Conservation (phyloP, 2,797 vertebrate genomes). For the Sebastes umbrosus region DNA sequence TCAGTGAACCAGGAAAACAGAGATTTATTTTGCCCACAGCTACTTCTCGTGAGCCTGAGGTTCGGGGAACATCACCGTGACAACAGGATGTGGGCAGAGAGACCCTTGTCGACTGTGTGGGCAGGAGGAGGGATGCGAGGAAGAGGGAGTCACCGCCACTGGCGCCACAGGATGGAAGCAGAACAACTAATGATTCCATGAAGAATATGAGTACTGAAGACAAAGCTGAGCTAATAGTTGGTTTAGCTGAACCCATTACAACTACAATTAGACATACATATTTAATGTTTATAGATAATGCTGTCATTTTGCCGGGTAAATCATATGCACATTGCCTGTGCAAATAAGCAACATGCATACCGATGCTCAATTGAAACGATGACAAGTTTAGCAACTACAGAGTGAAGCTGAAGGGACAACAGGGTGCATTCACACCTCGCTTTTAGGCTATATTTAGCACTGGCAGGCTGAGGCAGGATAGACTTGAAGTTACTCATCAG, state of each 20-base stretch:
- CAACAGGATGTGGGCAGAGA: conserved; percentile 71
- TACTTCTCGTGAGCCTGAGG: conserved; percentile 47
- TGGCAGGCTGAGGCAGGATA: conserved; percentile 40
- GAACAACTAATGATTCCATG: conserved; percentile 28
- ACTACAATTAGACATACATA: neutral
- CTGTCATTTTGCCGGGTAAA: neutral
- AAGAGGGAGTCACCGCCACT: conserved; percentile 36
- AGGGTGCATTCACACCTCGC: conserved; percentile 35
- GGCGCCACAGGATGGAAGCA: conserved; percentile 42
- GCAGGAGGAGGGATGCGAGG: conserved; percentile 57
- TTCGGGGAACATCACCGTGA: conserved; percentile 64
- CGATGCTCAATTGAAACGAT: conserved; percentile 13
- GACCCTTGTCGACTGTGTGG: conserved; percentile 62
- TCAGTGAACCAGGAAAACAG: conserved; percentile 10
- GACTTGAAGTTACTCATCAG: conserved; percentile 40
- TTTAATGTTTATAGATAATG: neutral
- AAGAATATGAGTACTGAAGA: conserved; percentile 24
- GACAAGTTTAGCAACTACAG: conserved; percentile 26
- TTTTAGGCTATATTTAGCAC: conserved; percentile 59
- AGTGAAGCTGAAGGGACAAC: conserved; percentile 25
- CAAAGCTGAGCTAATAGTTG: conserved; percentile 2
- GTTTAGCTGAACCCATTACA: neutral
- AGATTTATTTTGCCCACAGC: conserved; percentile 46
- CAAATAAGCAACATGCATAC: neutral
- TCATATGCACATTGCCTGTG: neutral